A percentile compares a stretch with the other conserved stretches of the same genome.
phyloP scores from a whole-genome alignment of 53 echinoderm and acorn worm species.

The Henricia sp. region DNA sequence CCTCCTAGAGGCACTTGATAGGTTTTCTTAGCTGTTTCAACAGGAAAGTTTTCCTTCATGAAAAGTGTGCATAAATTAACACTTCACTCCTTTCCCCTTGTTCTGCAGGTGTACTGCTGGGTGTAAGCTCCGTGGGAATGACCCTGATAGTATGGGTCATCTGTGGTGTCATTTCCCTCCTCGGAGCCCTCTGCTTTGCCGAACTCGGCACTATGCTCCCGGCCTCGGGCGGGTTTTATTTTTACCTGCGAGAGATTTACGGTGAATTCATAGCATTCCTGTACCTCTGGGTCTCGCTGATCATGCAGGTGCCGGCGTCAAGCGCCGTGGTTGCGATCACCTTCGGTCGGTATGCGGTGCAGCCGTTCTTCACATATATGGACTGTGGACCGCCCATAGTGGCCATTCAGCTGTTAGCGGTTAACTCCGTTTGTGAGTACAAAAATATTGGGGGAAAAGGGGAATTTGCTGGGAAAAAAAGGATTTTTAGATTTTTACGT shows the following conservation, averaged over 20 bases:
- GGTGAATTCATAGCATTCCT: conserved; percentile 78
- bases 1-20: too few relatives aligned
- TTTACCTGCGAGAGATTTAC: conserved; percentile 79
- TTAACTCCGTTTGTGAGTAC: conserved; percentile 74
- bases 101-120: conserved; percentile 66
- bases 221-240: conserved; percentile 73
- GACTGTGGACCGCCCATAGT: conserved; percentile 67
- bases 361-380: conserved; percentile 77
- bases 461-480: background rate
- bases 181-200: conserved; percentile 85
- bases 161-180: conserved; percentile 75
- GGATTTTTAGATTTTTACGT: too few relatives aligned
- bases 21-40: too few relatives aligned
- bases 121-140: conserved; percentile 79
- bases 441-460: too few relatives aligned
- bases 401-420: conserved; percentile 55
- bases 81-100: background rate
- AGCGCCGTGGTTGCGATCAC: conserved; percentile 75
- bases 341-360: conserved; percentile 74
- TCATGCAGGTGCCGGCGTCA: conserved; percentile 77
- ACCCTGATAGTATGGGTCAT: conserved; percentile 74
- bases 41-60: too few relatives aligned
- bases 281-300: conserved; percentile 74
- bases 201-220: conserved; percentile 88
- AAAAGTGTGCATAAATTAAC: too few relatives aligned